A percentile compares a stretch with the other conserved stretches of the same genome.
phyloP scores from a whole-genome alignment of 2,888 invertebrate genomes.

The Hedychridium roseum region DNA sequence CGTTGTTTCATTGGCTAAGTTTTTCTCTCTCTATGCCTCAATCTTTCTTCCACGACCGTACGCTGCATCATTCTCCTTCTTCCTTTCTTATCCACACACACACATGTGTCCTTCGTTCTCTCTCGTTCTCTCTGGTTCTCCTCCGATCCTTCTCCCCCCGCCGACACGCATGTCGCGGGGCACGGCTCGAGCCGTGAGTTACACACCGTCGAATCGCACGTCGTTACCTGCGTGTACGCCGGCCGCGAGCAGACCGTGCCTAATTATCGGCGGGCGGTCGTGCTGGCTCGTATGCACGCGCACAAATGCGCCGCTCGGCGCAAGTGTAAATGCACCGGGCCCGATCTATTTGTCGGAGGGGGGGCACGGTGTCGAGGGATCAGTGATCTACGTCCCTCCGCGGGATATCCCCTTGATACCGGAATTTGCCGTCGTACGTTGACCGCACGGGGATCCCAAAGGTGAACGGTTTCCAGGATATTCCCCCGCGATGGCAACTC shows the following conservation, averaged over 20 bases:
- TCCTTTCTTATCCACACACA: no score
- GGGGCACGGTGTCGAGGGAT: constrained; percentile 16
- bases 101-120: no score
- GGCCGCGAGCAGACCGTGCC: constrained; percentile 38
- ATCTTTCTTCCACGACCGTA: no score
- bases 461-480: no score
- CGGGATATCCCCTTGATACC: constrained; percentile 13
- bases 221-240: constrained; percentile 39
- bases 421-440: no score
- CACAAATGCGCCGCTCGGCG: constrained; percentile 27
- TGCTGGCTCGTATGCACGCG: no score
- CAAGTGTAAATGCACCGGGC: constrained; percentile 29
- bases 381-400: constrained; percentile 30
- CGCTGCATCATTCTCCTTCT: constrained; percentile 2
- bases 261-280: constrained; percentile 50
- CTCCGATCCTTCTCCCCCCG: constrained; percentile 6
- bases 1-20: no score
- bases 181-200: constrained; percentile 27
- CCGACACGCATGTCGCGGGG: constrained; percentile 6
- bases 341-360: constrained; percentile 35
- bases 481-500: no score
- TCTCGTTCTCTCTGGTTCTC: constrained; percentile 2
- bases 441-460: no score
- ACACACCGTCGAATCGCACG: constrained; percentile 36
- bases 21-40: no score